These are phyloP conservation scores for Stichopus chloronotus DNA, from an alignment of 35 echinoderm and acorn worm species.

Conservation along the genomic window DNA sequence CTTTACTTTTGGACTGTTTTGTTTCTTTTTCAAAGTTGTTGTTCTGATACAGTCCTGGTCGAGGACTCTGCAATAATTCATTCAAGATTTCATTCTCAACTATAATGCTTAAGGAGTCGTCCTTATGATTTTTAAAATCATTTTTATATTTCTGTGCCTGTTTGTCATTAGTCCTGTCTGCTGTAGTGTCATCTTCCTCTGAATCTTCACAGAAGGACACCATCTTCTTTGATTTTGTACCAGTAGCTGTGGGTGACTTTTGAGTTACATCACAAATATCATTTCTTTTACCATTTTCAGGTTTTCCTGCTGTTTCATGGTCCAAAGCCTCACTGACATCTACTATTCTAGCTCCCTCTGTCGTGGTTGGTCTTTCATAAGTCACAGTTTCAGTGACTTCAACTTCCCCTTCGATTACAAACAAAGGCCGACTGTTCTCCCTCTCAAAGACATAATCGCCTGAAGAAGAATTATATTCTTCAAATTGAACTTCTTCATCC, in stretches of 20 bases:
- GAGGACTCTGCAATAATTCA: slow-evolving; percentile 29
- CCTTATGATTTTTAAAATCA: not conserved
- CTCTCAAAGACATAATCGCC: not conserved
- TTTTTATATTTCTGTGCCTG: not conserved
- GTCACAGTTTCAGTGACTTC: slow-evolving; percentile 9
- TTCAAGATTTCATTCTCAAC: slow-evolving; percentile 34
- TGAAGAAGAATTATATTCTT: not conserved
- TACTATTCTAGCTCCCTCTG: not conserved
- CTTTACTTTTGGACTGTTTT: not conserved
- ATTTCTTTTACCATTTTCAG: not conserved
- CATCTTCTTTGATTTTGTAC: slow-evolving; percentile 13
- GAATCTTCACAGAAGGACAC: slow-evolving; percentile 40
- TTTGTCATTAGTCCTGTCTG: not conserved
- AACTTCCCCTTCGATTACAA: slow-evolving; percentile 18
- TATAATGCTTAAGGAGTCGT: not conserved
- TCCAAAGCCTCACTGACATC: not conserved
- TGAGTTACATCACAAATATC: not conserved
- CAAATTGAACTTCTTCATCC: not conserved
- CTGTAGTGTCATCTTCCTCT: not conserved
- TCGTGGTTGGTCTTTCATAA: not conserved
- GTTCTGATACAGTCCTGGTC: slow-evolving; percentile 41
- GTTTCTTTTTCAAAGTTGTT: not conserved
- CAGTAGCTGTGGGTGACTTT: not conserved
- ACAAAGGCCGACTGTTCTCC: not conserved
- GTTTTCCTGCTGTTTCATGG: not conserved